Conservation (phyloP, 2,113 vertebrate genomes). For the Ginglymostoma cirratum region DNA sequence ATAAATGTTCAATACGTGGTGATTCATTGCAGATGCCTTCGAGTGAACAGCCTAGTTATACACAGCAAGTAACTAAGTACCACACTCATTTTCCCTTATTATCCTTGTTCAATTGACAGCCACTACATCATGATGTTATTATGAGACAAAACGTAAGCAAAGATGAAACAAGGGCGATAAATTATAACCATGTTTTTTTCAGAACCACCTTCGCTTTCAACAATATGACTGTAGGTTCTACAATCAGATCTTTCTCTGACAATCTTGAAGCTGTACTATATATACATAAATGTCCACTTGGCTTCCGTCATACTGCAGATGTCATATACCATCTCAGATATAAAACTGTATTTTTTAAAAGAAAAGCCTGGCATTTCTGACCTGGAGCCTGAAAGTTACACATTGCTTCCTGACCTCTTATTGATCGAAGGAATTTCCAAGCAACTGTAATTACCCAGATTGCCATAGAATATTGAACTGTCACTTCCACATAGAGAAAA, state of each 20-base stretch:
- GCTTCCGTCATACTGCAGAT: not conserved
- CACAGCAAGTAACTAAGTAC: not conserved
- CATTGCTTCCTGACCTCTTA: not conserved
- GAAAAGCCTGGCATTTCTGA: not conserved
- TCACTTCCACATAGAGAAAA: not conserved
- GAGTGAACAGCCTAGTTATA: slow-evolving; percentile 7
- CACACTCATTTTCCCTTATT: not conserved
- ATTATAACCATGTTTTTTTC: not conserved
- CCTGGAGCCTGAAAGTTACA: not conserved
- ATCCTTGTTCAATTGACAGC: slow-evolving; percentile 17
- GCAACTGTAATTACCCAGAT: not conserved
- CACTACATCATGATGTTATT: not conserved
- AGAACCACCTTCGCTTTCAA: not conserved
- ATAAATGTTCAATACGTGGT: not conserved
- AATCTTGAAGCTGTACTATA: not conserved
- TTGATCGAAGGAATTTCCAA: not conserved
- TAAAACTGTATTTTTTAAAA: not conserved
- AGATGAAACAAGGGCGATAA: not conserved
- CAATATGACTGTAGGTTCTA: not conserved
- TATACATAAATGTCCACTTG: not conserved
- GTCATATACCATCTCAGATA: not conserved
- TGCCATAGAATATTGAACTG: not conserved
- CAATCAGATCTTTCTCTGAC: not conserved
- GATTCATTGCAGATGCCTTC: not conserved
- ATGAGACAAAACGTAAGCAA: not conserved